Evolutionary conservation across 2,797 vertebrate genomes (phyloP).

Genomic region (Hippopotamyrus pictus): DNA sequence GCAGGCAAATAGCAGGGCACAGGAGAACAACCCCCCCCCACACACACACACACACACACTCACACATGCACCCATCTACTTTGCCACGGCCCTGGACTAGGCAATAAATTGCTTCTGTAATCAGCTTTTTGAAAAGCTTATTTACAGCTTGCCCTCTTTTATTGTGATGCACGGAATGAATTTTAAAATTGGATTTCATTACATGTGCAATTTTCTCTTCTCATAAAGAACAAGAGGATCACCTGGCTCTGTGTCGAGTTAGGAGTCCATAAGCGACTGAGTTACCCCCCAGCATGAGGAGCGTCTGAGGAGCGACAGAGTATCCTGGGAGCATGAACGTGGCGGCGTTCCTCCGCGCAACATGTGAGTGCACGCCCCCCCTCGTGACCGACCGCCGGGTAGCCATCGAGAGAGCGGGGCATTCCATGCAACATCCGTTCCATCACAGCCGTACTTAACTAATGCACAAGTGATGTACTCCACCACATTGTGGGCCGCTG

Average conservation of each 20-base stretch:
- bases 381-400: not conserved
- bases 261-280: slow-evolving; percentile 45
- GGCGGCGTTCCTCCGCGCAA: not conserved
- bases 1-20: slow-evolving; percentile 67
- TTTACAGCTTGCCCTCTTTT: slow-evolving; percentile 74
- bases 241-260: slow-evolving; percentile 56
- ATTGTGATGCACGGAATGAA: slow-evolving; percentile 71
- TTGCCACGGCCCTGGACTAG: slow-evolving; percentile 61
- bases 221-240: slow-evolving; percentile 54
- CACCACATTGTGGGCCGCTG: slow-evolving; percentile 26
- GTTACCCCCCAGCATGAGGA: not conserved
- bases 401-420: slow-evolving; percentile 17
- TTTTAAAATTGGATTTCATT: slow-evolving; percentile 74
- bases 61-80: slow-evolving; percentile 47
- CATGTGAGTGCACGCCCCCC: not conserved
- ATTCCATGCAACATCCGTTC: slow-evolving; percentile 34
- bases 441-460: slow-evolving; percentile 34
- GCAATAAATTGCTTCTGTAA: slow-evolving; percentile 75
- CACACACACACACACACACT: not conserved
- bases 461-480: slow-evolving; percentile 43
- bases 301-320: not conserved
- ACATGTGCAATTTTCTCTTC: slow-evolving; percentile 68
- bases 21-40: slow-evolving; percentile 55
- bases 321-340: not conserved
- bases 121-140: slow-evolving; percentile 77